A percentile compares a stretch with the other conserved stretches of the same genome.
Conservation (phyloP, 1,140 invertebrate species). For the Drosophila ogumai region DNA sequence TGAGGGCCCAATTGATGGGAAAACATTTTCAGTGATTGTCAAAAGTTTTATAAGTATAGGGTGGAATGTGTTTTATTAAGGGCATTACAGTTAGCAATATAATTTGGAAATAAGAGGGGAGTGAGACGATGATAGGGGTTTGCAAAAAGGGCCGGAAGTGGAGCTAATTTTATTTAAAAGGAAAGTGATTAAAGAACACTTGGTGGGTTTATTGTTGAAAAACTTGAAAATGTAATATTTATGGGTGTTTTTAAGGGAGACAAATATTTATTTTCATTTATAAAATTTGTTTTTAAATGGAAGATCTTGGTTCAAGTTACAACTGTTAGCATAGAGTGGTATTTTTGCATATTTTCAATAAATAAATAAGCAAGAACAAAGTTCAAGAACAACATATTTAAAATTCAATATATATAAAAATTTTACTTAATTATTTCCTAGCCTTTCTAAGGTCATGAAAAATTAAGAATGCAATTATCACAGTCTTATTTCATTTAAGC, state of each 20-base stretch:
- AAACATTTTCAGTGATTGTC: constrained; percentile 40
- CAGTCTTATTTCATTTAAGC: not conserved
- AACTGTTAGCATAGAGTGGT: not conserved
- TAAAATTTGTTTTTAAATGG: too few species aligned
- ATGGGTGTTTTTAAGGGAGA: not conserved
- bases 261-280: not conserved
- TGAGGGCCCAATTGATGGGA: constrained; percentile 26
- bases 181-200: not conserved
- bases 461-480: constrained; percentile 4
- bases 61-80: not conserved
- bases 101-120: not conserved
- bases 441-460: not conserved
- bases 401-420: not conserved
- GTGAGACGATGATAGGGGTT: not conserved
- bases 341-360: not conserved
- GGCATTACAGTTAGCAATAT: not conserved
- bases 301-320: not conserved
- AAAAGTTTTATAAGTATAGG: not conserved
- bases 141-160: not conserved
- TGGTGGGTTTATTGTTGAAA: not conserved
- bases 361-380: not conserved
- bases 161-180: not conserved
- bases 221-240: not conserved
- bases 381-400: too few species aligned
- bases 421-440: not conserved